Base-by-base conservation (phyloP, 2,888 invertebrate species). In the Drosophila birchii region DNA sequence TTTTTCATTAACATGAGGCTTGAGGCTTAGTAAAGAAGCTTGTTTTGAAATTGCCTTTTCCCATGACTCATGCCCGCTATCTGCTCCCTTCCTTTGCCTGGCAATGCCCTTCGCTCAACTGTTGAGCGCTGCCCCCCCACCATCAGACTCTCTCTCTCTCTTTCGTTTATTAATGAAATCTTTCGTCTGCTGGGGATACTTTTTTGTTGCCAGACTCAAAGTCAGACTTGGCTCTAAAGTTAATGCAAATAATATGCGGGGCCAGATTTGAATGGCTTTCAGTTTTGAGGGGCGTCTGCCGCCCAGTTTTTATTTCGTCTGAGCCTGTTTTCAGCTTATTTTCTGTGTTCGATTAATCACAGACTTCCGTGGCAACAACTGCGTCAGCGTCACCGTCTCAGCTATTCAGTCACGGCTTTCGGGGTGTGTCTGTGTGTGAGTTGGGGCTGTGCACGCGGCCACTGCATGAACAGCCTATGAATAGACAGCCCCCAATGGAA, bases 301-400 rank as follows among this genome's bases (percentile, higher is more conserved):
- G 59, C 55, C 54, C 59, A 60, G 39, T 44, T 60, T 39, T 39
- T n/a, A n/a, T n/a, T 68, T 54, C 38, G 51, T 51, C 51, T 53
- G 36, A 85, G 85, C 76, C 78, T 68, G 82, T 81, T 79, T 80
- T 55, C 39, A 39, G 45, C 44, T 26, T 43, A 20, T 32, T 26
- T 36, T 51, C 36, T 36, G 61, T 29, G 58, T 56, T 58, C 86
- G 82, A 80, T 86, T 88, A 85, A 80, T 88, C 86, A 85, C 78
- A 76, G 81, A 88, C 88, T 85, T 85, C 85, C 85, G 85, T 86
- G 81, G 85, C 88, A 88, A 86, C 86, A 86, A 80, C 81, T 85
- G 83, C 84, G 84, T 84, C 85, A 88, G 83, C 84, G 84, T 84
- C 84, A 87, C 79, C 84, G 84, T 88, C 85, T 88, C 85, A 86